phyloP scores from a whole-genome alignment of 1,140 invertebrate genomes.

The Orius insidiosus region DNA sequence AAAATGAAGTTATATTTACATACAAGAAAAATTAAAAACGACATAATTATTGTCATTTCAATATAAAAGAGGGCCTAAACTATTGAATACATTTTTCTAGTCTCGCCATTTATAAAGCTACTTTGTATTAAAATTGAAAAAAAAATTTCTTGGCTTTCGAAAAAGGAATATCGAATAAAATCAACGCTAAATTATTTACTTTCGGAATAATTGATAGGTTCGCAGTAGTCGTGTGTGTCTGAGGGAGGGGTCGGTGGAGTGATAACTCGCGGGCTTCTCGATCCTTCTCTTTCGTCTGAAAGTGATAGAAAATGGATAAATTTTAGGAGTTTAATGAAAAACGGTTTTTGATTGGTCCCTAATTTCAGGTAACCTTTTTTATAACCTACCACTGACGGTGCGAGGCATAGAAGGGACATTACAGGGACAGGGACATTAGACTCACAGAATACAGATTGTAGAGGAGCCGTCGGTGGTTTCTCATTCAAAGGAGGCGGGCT shows the following conservation, averaged over 20 bases:
- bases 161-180: no score
- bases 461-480: constrained; percentile 1
- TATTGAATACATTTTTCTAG: no score
- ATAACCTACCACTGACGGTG: neutral
- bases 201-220: constrained; percentile 13
- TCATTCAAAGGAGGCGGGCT: constrained; percentile 12
- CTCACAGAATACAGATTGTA: constrained; percentile 11
- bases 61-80: no score
- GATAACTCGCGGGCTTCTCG: constrained; percentile 3
- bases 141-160: no score
- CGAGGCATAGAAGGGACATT: neutral
- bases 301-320: neutral
- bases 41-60: no score
- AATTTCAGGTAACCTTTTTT: neutral
- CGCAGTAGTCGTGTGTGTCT: constrained; percentile 5
- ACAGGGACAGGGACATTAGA: constrained; percentile 11
- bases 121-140: no score
- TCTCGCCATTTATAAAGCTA: no score
- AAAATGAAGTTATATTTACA: no score
- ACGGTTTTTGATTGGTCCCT: no score
- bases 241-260: constrained; percentile 2
- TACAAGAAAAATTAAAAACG: no score
- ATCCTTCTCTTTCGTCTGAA: constrained; percentile 4
- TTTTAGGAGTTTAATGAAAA: neutral
- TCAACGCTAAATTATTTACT: constrained; percentile 4